These are phyloP conservation scores for Rhyacichthys aspro DNA, from an alignment of 2,797 vertebrate genomes.

Conservation along the genomic window DNA sequence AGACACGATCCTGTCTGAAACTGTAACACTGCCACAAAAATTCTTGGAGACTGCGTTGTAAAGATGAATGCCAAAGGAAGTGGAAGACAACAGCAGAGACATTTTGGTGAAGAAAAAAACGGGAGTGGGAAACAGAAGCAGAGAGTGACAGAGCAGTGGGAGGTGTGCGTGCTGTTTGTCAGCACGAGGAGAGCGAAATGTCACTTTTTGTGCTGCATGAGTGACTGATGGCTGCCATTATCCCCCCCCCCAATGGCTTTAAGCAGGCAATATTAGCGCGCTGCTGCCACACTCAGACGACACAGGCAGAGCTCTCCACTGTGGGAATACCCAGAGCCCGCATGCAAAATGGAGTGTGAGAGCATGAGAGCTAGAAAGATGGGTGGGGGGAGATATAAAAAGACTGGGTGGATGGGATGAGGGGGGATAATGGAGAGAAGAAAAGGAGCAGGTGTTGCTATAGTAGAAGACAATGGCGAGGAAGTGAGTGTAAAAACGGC, in stretches of 20 bases:
- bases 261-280: slow-evolving; percentile 74
- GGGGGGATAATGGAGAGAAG: not conserved
- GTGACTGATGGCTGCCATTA: slow-evolving; percentile 78
- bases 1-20: not conserved
- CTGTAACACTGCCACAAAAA: not conserved
- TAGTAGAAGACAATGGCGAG: slow-evolving; percentile 40
- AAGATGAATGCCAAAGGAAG: slow-evolving; percentile 21
- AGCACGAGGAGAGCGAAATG: slow-evolving; percentile 60
- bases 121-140: slow-evolving; percentile 21
- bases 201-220: slow-evolving; percentile 63
- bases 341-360: slow-evolving; percentile 67
- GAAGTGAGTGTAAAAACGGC: slow-evolving; percentile 36
- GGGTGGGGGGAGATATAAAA: slow-evolving; percentile 38
- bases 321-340: slow-evolving; percentile 61
- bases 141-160: slow-evolving; percentile 50
- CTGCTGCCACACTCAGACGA: slow-evolving; percentile 56
- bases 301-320: slow-evolving; percentile 62
- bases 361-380: slow-evolving; percentile 58
- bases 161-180: slow-evolving; percentile 61
- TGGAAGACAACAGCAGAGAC: slow-evolving; percentile 5
- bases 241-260: slow-evolving; percentile 70
- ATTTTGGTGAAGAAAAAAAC: slow-evolving; percentile 11
- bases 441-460: slow-evolving; percentile 41
- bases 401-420: too few relatives aligned
- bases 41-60: not conserved